phyloP scores from a whole-genome alignment of 2,888 invertebrate genomes.

The Carterocephalus palaemon region DNA sequence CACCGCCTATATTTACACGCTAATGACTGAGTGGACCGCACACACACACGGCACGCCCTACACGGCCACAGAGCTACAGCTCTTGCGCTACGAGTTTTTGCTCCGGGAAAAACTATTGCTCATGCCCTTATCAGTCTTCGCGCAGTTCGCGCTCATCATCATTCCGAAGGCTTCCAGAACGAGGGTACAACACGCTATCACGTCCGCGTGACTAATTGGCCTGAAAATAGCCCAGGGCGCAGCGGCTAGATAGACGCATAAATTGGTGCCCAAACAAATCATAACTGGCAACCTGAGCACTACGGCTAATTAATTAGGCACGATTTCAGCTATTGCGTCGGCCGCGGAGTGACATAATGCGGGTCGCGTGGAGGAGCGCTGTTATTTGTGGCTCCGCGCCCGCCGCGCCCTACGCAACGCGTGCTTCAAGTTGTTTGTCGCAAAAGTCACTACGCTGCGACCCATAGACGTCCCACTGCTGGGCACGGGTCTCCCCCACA shows the following conservation, averaged over 20 bases:
- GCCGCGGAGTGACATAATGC: slow-evolving; percentile 12
- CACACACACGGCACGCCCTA: not conserved
- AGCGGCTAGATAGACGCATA: slow-evolving; percentile 1
- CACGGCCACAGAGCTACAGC: slow-evolving; percentile 3
- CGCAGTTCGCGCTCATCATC: too few relatives aligned
- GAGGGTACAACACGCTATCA: too few relatives aligned
- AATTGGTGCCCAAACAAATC: not conserved
- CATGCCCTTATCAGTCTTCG: too few relatives aligned
- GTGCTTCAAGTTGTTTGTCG: not conserved
- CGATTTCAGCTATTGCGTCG: not conserved
- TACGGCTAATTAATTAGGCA: slow-evolving; percentile 4
- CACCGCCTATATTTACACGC: slow-evolving; percentile 7
- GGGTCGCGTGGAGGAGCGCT: slow-evolving; percentile 12
- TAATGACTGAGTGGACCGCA: slow-evolving; percentile 7
- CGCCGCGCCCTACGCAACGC: slow-evolving; percentile 1
- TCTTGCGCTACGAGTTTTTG: slow-evolving; percentile 2
- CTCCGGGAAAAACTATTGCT: too few relatives aligned
- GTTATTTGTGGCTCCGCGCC: slow-evolving; percentile 3
- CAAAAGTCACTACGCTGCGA: not conserved
- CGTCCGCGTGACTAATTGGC: too few relatives aligned
- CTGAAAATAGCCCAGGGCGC: not conserved
- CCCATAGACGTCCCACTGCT: too few relatives aligned
- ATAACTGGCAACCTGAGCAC: not conserved
- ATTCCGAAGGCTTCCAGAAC: too few relatives aligned
- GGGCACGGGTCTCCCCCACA: too few relatives aligned